phyloP scores from a whole-genome alignment of 2,797 vertebrate genomes.

The Manis javanica region DNA sequence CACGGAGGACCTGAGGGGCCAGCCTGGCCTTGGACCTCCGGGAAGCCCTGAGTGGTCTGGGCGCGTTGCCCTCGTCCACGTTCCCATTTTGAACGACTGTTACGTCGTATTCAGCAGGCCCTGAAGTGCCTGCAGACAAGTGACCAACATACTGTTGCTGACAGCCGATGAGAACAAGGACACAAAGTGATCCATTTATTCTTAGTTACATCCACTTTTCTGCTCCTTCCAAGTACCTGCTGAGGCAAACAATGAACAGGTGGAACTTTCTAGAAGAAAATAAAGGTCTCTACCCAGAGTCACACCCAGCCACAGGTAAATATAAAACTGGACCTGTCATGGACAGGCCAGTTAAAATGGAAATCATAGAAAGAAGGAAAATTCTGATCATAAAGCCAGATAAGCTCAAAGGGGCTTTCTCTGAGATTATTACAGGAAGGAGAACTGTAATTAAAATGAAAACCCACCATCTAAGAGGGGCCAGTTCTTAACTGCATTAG shows the following conservation, averaged over 20 bases:
- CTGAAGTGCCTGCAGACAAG: neutral
- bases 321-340: slow-evolving; percentile 38
- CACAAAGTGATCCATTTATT: neutral
- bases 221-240: neutral
- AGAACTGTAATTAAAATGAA: slow-evolving; percentile 55
- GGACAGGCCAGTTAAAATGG: neutral
- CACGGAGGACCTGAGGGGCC: neutral
- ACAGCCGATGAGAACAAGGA: neutral
- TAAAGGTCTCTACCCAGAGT: neutral
- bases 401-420: slow-evolving; percentile 35
- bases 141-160: neutral
- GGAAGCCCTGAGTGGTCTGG: neutral
- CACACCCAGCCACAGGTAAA: neutral
- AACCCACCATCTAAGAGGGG: neutral
- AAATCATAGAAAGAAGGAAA: slow-evolving; percentile 49
- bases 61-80: neutral
- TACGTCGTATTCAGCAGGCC: neutral
- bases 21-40: neutral
- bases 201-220: neutral
- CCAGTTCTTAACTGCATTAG: slow-evolving; percentile 69
- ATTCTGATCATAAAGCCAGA: neutral
- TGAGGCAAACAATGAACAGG: slow-evolving; percentile 28
- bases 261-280: neutral
- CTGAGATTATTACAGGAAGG: slow-evolving; percentile 45
- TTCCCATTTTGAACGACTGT: neutral